Evolutionary conservation across 2,888 invertebrate species (phyloP), one percentile per base, ranked within the genome.

Genomic region (Scaeva pyrastri): DNA sequence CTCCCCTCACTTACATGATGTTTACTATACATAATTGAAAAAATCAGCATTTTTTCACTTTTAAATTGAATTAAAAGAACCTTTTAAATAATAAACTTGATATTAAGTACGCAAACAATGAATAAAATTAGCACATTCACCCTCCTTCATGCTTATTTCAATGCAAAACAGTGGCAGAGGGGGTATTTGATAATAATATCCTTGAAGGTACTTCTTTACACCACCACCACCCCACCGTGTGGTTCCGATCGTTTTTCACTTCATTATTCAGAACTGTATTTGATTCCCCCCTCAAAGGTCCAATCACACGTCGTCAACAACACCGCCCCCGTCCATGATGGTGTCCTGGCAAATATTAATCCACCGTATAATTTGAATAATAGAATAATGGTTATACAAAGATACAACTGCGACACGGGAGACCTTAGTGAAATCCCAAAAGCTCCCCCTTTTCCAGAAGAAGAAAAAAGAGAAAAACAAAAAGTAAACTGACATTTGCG

Each of bases 361-460:
- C 36, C 43, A 50, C 58, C 55, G 48, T 62, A 62, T 43, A 62
- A 62, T 71, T 77, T 62, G 62, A 71, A 62, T 77, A 77, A 70
- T 70, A 70, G 60, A 58, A 21, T 52, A 64, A 64, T 36, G 16
- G 71, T 58, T 45, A 52, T 52, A n/a, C n/a, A n/a, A n/a, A 3
- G 52, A 52, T 11, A 12, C 14, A 68, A 11, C 14, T 21, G 21
- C 1, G 56, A 16, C 31, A 3, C 14, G 23, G 43, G 45, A 43
- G 16, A 48, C 26, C 26, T 31, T 16, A 26, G 12, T 16, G 12
- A 5, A 64, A 16, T 23, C n/a, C 43, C 1, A 64, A 64, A 50
- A 19, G 6, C 23, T 52, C 41, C 66, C 50, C 21, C 43, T 73
- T 60, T 62, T 16, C 7, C n/a, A 2, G 16, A 5, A 39, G 14